Percentiles rank a stretch among this genome's conserved stretches.
These are phyloP conservation scores for Todiramphus chloris DNA, from an alignment of 2,113 vertebrate genomes.

Conservation along the genomic window DNA sequence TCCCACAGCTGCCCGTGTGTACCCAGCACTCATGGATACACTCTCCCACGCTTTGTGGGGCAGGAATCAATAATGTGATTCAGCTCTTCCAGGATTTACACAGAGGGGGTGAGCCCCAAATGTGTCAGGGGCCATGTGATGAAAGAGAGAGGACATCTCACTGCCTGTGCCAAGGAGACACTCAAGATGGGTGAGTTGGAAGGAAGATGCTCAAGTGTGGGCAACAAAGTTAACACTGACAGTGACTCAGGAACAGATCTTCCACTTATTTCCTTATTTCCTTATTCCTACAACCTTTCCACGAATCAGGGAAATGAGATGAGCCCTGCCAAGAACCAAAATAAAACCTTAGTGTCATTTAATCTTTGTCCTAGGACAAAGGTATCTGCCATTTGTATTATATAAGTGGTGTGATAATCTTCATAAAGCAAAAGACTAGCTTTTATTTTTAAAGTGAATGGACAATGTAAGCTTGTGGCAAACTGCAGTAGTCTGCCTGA, in stretches of 20 bases:
- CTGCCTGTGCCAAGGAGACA: background rate
- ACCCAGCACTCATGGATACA: background rate
- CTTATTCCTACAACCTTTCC: background rate
- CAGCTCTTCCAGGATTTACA: background rate
- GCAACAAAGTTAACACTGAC: background rate
- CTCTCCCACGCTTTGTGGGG: accelerated
- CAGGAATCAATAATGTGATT: background rate
- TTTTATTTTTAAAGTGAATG: constrained; percentile 10
- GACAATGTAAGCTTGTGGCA: background rate
- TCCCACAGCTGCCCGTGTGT: background rate
- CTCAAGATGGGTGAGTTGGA: background rate
- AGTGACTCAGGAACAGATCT: background rate
- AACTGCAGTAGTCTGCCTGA: background rate
- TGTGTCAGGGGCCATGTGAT: background rate
- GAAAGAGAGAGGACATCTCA: background rate
- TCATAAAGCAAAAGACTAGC: background rate
- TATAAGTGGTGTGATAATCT: background rate
- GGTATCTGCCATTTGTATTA: background rate
- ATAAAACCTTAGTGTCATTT: background rate
- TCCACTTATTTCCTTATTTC: background rate
- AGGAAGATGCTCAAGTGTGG: background rate
- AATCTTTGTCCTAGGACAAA: background rate
- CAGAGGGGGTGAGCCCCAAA: background rate
- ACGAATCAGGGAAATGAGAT: background rate
- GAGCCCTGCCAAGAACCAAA: background rate